Base-by-base conservation (phyloP, 2,113 vertebrate genomes). In the Pithys albifrons region DNA sequence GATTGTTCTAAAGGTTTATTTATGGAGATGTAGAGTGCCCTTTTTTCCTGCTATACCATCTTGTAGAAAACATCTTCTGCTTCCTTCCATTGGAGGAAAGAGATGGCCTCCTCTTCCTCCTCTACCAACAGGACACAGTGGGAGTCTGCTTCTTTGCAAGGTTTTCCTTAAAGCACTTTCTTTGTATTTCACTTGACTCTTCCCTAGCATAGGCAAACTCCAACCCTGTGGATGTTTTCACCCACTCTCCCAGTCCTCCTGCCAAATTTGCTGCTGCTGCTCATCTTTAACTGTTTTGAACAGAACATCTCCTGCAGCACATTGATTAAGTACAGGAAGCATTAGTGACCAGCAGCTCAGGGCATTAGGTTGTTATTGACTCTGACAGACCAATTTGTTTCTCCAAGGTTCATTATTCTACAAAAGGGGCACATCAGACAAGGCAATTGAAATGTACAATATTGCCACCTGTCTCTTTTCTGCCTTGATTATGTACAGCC, bases 331-430 rank as follows among this genome's bases (percentile, higher is more conserved):
- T 82, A 93, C 66, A 88, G 62, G 71, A 90, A 84, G 28, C 67
- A 78, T 73, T 94, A 76, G 35, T 52, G 80, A 95, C 94, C 91
- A 91, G 74, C 96, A 94, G 93, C 86, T 91, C 81, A 92, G 91
- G 58, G 79, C 78, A 88, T 17, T 69, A 90, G 78, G 89, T 95
- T 91, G 73, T 97, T 94, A 97, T 92, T 88, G 94, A 84, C 81
- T 93, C 89, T 87, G 90, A 93, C 83, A 95, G 89, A 94, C 83
- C 91, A 93, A 94, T 97, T 97, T 96, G 94, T 97, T 96, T 97
- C 91, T 93, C 94, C 82, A 79, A 5, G 46, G 64, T 80, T 95
- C 89, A 89, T 95, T 96, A 97, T 89, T 95, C 92, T 90, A 92
- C 83, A 91, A 88, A 89, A 95, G 89, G 59, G 62, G 73, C 81